Base-by-base conservation (phyloP, 2,113 vertebrate genomes). In the Trichechus manatus region DNA sequence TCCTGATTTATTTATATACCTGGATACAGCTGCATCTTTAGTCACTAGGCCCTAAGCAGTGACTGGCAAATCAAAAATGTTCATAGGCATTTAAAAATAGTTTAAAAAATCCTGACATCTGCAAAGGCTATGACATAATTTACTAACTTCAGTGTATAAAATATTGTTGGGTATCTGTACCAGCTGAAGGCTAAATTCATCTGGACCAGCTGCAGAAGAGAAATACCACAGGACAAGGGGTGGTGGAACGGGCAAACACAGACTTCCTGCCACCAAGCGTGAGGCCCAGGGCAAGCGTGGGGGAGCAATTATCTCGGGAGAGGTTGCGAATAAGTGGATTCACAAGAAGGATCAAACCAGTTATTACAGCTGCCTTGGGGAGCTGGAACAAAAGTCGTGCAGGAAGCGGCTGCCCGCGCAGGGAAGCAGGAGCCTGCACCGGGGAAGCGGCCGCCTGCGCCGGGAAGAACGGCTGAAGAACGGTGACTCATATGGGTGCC, bases 41-140 rank as follows among this genome's bases (percentile, higher is more conserved):
- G 80, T 80, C 70, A 70, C 36, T 25, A 10, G 44, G 36, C 72
- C 78, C 70, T 96, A 36, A 87, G 42, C 3, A 87, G 47, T 27
- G 39, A 90, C 27, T 81, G 39, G 63, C 29, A 89, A 94, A 61
- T 53, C 47, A 44, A 84, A 72, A 89, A 74, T n/a, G 29, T 68
- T 50, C 64, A 20, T 17, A 29, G 31, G 39, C 50, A 81, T 53
- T 90, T 56, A 94, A 92, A 88, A 87, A 50, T 27, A 81, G 44
- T 92, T 97, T 1, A 66, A 85, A 91, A 84, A 44, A 31, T 23
- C 11, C 59, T 82, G 27, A 92, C 83, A 82, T 93, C 47, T 96
- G n/a, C 44, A 89, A 91, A 94, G 82, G 63, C 84, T 75, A 85
- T 33, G 44, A 44, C 13, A 33, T 33, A 53, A 90, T 53, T 89